These are phyloP conservation scores for Hoplodrina blanda DNA, from an alignment of 2,888 invertebrate genomes.

Conservation along the genomic window DNA sequence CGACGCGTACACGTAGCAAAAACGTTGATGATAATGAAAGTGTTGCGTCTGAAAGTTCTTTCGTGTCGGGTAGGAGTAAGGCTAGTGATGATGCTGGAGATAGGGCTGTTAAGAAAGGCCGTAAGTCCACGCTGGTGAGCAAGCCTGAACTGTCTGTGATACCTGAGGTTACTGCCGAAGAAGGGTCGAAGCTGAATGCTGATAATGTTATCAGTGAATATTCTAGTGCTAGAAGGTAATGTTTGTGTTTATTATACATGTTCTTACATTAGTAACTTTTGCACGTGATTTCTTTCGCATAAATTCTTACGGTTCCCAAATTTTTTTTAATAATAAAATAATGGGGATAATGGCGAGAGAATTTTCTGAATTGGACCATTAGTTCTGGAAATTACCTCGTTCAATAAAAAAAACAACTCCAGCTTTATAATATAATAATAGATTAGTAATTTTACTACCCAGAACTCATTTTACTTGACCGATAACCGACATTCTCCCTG, in stretches of 20 bases:
- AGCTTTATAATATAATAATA: no score
- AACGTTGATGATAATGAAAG: constrained; percentile 82
- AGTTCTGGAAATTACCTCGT: no score
- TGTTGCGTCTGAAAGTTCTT: constrained; percentile 78
- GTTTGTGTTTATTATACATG: constrained; percentile 11
- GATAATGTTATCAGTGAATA: constrained; percentile 75
- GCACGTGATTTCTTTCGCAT: no score
- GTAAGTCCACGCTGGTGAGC: constrained; percentile 76
- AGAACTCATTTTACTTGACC: no score
- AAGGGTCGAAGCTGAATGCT: constrained; percentile 61
- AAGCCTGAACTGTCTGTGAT: constrained; percentile 86
- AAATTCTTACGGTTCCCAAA: no score
- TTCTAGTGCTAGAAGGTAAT: constrained; percentile 80
- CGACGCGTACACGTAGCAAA: constrained; percentile 71
- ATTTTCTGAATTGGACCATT: no score
- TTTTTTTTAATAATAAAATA: no score
- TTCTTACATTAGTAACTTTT: no score
- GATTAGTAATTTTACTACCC: no score
- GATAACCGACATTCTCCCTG: no score
- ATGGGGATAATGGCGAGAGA: no score
- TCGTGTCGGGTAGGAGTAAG: constrained; percentile 73
- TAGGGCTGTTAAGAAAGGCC: constrained; percentile 74
- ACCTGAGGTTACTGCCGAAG: constrained; percentile 82
- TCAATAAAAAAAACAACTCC: no score
- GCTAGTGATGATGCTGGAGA: constrained; percentile 73